Evolutionary conservation across 2,888 invertebrate species (phyloP), one percentile per base, ranked within the genome.

Genomic region (Cephus rjabovi): DNA sequence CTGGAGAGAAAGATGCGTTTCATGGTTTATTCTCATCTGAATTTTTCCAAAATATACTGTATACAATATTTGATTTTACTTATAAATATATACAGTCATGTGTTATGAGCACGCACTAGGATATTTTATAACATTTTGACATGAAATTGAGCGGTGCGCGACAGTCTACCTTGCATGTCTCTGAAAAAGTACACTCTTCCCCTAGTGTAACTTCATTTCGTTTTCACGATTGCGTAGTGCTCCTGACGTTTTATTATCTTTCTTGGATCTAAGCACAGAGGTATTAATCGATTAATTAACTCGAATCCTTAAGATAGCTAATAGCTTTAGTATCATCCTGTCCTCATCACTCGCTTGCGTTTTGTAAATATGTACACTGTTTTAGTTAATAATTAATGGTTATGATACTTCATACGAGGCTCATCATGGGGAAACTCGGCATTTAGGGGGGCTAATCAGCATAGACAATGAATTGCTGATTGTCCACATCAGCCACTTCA

Each of bases 391-490:
- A 89, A 89, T 91, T 89, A 89, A 89, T 88, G 88, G 83, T 89
- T 90, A 90, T 86, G 88, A 90, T 88, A 89, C 86, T 90, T 87
- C 86, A 88, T 89, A 80, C 78, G 79, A 78, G 83, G 81, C 80
- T 79, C 80, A 75, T 81, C 76, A 80, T 85, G 84, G 87, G 87
- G 86, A 88, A 71, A 71, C 12, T 89, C 87, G 83, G 80, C 79
- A 77, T 86, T 88, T 87, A 89, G 84, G 89, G 88, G 87, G 90
- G 91, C 90, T 92, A 95, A 92, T 97, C 97, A 80, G 97, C 96
- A 92, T 97, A 97, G 88, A 97, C 97, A 89, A 97, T 96, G 87
- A 97, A 95, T 86, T 96, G 96, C 83, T 95, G 95, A 91, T 95
- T 95, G 77, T 96, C 96, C 83, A 95, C 93, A 90, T 95, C 95